Conservation (phyloP, 2,797 vertebrate species). For the Phalanger gymnotis region DNA sequence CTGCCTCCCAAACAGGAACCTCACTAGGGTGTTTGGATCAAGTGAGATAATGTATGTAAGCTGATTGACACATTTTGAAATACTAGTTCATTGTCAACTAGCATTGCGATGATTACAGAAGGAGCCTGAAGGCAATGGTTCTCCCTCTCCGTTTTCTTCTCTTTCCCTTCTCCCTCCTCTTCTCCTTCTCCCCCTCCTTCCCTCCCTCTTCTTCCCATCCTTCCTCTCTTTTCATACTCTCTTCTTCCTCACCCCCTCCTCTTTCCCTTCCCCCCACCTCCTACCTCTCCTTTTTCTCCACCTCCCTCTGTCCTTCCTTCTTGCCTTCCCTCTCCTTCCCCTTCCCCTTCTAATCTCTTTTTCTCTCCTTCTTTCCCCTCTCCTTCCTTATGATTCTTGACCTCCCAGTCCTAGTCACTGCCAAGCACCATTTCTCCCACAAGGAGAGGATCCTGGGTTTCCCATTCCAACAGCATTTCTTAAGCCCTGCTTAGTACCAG, state of each 20-base stretch:
- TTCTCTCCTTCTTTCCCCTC: no score
- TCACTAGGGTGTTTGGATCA: background rate
- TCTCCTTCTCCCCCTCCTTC: no score
- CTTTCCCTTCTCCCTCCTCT: no score
- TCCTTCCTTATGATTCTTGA: background rate
- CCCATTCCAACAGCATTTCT: background rate
- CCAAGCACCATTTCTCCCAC: background rate
- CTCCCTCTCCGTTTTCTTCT: background rate
- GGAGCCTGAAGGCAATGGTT: background rate
- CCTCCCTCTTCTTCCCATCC: no score
- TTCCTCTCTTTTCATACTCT: no score
- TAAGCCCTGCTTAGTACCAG: no score
- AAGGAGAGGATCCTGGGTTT: background rate
- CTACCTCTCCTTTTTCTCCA: no score
- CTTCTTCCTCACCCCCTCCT: no score
- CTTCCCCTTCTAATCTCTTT: no score
- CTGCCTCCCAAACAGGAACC: background rate
- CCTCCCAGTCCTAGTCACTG: background rate
- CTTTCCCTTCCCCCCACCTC: background rate
- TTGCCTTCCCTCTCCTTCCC: no score
- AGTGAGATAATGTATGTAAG: no score
- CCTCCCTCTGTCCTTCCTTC: no score
- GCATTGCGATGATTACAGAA: background rate
- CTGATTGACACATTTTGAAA: background rate
- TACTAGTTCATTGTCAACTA: background rate